Evolutionary conservation across 2,888 invertebrate genomes (phyloP).

Genomic region (Erpobdella octoculata): DNA sequence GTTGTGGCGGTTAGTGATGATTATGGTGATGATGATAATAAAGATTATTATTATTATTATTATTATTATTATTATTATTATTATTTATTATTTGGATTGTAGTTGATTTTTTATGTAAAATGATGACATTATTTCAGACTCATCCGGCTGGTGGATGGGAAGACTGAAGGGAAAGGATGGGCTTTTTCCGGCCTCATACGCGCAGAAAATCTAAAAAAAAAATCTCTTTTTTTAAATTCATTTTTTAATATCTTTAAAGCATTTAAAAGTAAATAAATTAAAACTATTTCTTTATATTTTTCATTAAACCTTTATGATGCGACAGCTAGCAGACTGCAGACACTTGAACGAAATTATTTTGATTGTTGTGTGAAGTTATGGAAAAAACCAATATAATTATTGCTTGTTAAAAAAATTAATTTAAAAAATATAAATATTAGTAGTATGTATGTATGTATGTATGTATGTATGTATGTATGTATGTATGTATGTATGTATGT

Average conservation of each 20-base stretch:
- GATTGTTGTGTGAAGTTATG: too few relatives aligned
- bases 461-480: conserved; percentile 6
- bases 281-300: not conserved
- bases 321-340: conserved; percentile 85
- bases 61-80: not conserved
- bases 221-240: not conserved
- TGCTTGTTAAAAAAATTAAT: too few relatives aligned
- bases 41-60: not conserved
- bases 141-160: conserved; percentile 66
- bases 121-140: conserved; percentile 54
- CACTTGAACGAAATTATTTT: too few relatives aligned
- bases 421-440: too few relatives aligned
- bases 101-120: not conserved
- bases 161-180: conserved; percentile 58
- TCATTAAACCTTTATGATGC: conserved; percentile 73
- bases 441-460: conserved; percentile 6
- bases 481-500: not conserved
- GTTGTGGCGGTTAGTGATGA: not conserved
- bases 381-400: too few relatives aligned
- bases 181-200: conserved; percentile 63
- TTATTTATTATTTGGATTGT: not conserved
- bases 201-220: conserved; percentile 51
- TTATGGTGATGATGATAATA: not conserved
- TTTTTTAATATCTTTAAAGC: not conserved
- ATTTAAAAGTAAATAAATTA: not conserved